Evolutionary conservation across 1,140 invertebrate species (phyloP).

Genomic region (Formica exsecta): DNA sequence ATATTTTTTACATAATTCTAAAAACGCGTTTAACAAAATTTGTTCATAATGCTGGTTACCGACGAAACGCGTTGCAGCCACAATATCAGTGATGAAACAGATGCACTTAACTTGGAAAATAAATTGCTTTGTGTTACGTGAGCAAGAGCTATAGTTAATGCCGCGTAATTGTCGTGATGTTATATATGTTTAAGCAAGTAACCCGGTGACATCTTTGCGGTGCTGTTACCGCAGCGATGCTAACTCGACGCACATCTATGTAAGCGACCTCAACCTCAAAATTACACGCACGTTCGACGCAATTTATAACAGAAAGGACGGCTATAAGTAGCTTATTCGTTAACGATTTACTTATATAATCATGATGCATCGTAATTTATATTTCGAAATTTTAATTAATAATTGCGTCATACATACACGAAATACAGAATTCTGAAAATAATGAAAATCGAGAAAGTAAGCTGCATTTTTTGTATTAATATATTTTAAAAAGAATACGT

Average conservation of each 20-base stretch:
- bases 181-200: constrained; percentile 65
- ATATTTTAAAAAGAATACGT: background rate
- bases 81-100: constrained; percentile 37
- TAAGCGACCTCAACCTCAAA: constrained; percentile 54
- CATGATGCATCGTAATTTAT: background rate
- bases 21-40: background rate
- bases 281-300: constrained; percentile 3
- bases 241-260: constrained; percentile 45
- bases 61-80: background rate
- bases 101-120: constrained; percentile 59
- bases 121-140: constrained; percentile 28
- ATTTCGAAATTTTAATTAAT: constrained; percentile 12
- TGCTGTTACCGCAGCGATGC: constrained; percentile 60
- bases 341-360: background rate
- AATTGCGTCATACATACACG: background rate
- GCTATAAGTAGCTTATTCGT: constrained; percentile 6
- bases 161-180: constrained; percentile 47
- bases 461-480: background rate
- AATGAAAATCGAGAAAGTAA: background rate
- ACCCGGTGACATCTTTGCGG: constrained; percentile 70
- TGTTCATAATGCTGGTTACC: background rate
- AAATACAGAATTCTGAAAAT: background rate
- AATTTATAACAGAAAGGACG: background rate
- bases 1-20: background rate
- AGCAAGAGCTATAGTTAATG: constrained; percentile 35